Conservation (phyloP, 2,113 vertebrate genomes). For the Phalacrocorax pelagicus region DNA sequence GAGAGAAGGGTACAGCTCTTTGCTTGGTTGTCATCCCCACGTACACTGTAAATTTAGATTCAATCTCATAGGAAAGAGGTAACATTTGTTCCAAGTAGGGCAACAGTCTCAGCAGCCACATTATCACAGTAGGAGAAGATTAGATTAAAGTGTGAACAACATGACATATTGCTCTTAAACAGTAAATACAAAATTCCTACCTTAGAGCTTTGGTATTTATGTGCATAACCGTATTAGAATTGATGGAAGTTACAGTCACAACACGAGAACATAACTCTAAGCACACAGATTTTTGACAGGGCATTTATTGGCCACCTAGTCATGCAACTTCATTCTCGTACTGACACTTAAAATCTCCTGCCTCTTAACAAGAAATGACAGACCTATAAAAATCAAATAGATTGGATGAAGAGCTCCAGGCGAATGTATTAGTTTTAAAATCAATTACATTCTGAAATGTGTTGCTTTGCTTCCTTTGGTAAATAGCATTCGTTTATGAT, state of each 20-base stretch:
- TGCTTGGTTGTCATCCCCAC: neutral
- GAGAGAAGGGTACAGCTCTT: neutral
- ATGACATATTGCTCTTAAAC: constrained; percentile 42
- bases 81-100: constrained; percentile 39
- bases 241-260: constrained; percentile 35
- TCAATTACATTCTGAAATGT: neutral
- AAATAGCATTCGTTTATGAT: neutral
- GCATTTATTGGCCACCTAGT: neutral
- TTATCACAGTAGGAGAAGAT: constrained; percentile 58
- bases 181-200: constrained; percentile 47
- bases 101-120: constrained; percentile 39
- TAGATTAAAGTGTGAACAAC: constrained; percentile 52
- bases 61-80: constrained; percentile 1
- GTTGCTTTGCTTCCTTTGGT: neutral
- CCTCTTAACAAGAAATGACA: neutral
- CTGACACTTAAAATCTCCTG: neutral
- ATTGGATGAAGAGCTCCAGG: neutral
- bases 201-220: constrained; percentile 20
- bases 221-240: neutral
- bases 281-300: neutral
- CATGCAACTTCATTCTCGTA: neutral
- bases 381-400: neutral
- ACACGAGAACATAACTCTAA: neutral
- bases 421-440: neutral
- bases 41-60: neutral